Evolutionary conservation across 2,888 invertebrate genomes (phyloP), one percentile per base, ranked within the genome.

Genomic region (Scaptomyza reducta): DNA sequence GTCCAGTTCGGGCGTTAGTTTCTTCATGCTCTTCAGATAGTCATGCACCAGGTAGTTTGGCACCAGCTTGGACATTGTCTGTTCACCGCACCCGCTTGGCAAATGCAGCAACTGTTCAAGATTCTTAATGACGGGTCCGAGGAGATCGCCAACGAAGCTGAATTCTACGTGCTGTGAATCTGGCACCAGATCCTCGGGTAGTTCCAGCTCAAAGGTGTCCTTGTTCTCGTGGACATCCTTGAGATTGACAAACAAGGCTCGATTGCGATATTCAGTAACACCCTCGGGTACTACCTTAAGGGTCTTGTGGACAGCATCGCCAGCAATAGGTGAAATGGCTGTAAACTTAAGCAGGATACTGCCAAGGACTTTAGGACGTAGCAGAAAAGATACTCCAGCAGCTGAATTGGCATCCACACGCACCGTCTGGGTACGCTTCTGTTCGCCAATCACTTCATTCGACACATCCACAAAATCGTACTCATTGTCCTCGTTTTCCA

Each of bases 381-480:
- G 94, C 91, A 97, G 94, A 92, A 99, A 96, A 60, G 96, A 96
- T 0, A 97, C 95, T 0, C 96, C 94, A 53, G 94, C 94, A 22
- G 95, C 95, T 0, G 93, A 93, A 59, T 96, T 95, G 13, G 96
- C 94, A 16, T 94, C 93, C 0, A 97, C 94, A 1, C 93, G 92
- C 11, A 97, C 90, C 35, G 93, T 93, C 82, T 95, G 94, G 14
- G 96, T 95, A 54, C 94, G 94, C 40, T 95, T 94, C 90, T 96
- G 93, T 83, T 98, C 96, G 90, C 97, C 98, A 90, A 96, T 96
- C 6, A 98, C 94, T 13, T 96, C 95, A 35, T 97, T 95, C 42
- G 97, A 96, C 53, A 97, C 94, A 0, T 97, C 96, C 49, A 98
- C 93, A 33, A 96, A 95, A 92, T 99, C 99, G 27, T 97, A 90